Evolutionary conservation across 1,140 invertebrate genomes (phyloP).

Genomic region (Yoshiicerus persimilis): DNA sequence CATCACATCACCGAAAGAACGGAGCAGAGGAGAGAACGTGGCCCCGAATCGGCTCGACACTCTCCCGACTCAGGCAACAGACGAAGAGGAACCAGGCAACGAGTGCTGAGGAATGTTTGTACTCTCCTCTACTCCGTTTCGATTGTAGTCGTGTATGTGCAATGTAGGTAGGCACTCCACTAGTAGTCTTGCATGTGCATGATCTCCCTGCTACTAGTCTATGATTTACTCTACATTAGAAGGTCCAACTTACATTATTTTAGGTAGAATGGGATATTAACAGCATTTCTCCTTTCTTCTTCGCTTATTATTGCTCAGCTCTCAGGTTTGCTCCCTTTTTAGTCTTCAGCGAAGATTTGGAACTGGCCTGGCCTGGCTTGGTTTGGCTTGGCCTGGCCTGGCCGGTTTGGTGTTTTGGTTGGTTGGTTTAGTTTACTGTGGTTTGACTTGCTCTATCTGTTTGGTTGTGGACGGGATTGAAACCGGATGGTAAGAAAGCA

Average conservation of each 20-base stretch:
- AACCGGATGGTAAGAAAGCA: not conserved
- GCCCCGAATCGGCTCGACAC: not conserved
- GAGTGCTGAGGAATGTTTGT: too few species aligned
- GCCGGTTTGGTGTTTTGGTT: not conserved
- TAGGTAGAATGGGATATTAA: not conserved
- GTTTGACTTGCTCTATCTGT: not conserved
- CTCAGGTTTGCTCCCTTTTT: not conserved
- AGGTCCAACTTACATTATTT: not conserved
- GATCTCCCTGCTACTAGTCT: not conserved
- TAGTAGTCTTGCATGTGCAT: not conserved
- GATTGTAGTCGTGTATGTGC: too few species aligned
- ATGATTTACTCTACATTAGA: not conserved
- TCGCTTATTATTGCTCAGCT: not conserved
- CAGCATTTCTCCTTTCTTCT: not conserved
- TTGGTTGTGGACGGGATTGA: not conserved
- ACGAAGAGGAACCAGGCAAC: too few species aligned
- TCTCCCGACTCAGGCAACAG: not conserved
- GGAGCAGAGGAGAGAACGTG: not conserved
- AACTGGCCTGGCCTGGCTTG: not conserved
- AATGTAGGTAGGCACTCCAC: too few species aligned
- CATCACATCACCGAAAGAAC: not conserved
- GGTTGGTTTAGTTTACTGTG: not conserved
- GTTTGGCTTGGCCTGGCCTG: not conserved
- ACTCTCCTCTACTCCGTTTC: not conserved
- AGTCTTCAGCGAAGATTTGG: not conserved